Percentiles rank a stretch among this genome's conserved stretches.
Evolutionary conservation across 2,113 vertebrate species (phyloP).

Genomic region (Nyctereutes procyonoides): DNA sequence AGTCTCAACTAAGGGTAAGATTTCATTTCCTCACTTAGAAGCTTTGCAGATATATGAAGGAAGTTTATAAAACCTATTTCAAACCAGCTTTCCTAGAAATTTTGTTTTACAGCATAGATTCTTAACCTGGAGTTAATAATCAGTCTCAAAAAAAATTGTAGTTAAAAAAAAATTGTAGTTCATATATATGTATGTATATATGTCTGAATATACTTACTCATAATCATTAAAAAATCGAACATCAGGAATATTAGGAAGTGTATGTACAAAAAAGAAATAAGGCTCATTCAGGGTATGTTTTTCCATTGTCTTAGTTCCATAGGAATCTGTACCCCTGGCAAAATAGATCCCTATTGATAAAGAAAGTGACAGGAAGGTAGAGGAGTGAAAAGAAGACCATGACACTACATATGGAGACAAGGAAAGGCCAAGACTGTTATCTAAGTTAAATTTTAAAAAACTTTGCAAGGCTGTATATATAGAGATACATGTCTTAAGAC

Average conservation of each 20-base stretch:
- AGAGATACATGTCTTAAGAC: conserved; percentile 12
- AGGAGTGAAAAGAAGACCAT: not conserved
- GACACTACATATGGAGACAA: not conserved
- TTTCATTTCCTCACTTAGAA: conserved; percentile 60
- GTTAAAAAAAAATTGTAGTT: not conserved
- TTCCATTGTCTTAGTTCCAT: not conserved
- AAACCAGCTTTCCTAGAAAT: conserved; percentile 33
- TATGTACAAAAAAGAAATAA: conserved; percentile 5
- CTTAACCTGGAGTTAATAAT: conserved; percentile 56
- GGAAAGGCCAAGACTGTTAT: not conserved
- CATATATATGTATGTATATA: not conserved
- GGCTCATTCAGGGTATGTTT: not conserved
- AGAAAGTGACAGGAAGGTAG: not conserved
- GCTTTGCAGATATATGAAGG: not conserved
- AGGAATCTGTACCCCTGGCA: not conserved
- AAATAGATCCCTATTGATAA: not conserved
- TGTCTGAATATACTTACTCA: conserved; percentile 25
- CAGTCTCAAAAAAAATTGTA: conserved; percentile 8
- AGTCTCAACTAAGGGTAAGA: conserved; percentile 97
- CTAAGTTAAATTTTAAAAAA: not conserved
- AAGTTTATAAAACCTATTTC: conserved; percentile 40
- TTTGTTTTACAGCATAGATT: conserved; percentile 52
- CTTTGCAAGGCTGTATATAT: not conserved
- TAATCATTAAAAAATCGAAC: conserved; percentile 32
- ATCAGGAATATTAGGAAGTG: conserved; percentile 29